Percentiles rank a stretch among this genome's conserved stretches.
Conservation (phyloP, 2,113 vertebrate species). For the Poicephalus meyeri region DNA sequence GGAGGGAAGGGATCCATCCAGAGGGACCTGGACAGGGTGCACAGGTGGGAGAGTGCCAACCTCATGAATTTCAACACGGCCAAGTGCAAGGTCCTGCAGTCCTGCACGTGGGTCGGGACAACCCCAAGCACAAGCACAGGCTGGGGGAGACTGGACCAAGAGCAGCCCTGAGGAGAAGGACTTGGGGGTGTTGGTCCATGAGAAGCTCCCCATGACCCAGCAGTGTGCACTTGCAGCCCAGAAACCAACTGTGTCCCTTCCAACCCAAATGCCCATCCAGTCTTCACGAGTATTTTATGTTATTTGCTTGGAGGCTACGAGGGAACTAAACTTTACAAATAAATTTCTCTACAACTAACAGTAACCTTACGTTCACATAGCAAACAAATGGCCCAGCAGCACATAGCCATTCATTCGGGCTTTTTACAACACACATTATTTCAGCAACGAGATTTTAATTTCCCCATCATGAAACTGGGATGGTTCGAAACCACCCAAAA, state of each 20-base stretch:
- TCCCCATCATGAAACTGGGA: neutral
- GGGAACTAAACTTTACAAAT: neutral
- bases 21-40: neutral
- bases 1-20: neutral
- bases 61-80: neutral
- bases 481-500: neutral
- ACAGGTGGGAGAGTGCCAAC: neutral
- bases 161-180: neutral
- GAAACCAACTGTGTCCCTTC: neutral
- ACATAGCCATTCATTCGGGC: neutral
- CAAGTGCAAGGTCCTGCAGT: neutral
- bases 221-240: neutral
- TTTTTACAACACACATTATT: neutral
- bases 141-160: neutral
- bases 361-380: rapidly evolving
- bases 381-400: neutral
- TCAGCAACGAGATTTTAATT: neutral
- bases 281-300: neutral
- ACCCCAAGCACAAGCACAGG: neutral
- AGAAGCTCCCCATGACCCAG: neutral
- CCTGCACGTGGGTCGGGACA: neutral
- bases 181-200: neutral
- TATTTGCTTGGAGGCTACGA: neutral
- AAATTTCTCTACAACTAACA: neutral
- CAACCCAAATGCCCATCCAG: neutral